Percentiles rank a stretch among this genome's conserved stretches.
These are phyloP conservation scores for Formica exsecta DNA, from an alignment of 1,140 invertebrate species.

Conservation along the genomic window DNA sequence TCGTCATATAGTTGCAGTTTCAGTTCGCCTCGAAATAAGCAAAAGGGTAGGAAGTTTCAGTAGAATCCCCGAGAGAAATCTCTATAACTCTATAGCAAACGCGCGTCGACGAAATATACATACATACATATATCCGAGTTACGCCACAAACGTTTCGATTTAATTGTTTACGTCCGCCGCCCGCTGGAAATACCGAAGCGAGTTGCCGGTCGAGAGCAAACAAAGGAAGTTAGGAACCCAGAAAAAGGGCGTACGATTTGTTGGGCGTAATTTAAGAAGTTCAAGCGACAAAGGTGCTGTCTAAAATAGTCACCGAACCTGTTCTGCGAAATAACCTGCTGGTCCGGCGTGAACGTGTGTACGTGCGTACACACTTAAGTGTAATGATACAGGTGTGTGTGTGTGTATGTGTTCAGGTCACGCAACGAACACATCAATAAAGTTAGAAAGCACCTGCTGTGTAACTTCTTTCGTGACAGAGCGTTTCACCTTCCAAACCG, in stretches of 20 bases:
- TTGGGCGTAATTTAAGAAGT: constrained; percentile 62
- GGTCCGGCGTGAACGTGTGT: constrained; percentile 42
- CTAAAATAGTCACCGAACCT: constrained; percentile 74
- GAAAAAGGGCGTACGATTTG: constrained; percentile 15
- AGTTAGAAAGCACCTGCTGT: constrained; percentile 76
- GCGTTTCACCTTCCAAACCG: constrained; percentile 72
- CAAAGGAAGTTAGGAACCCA: constrained; percentile 31
- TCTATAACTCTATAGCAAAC: no score
- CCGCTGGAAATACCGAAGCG: background rate
- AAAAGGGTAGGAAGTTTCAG: background rate
- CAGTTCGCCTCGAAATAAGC: constrained; percentile 14
- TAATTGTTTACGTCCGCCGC: constrained; percentile 13
- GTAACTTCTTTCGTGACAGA: constrained; percentile 76
- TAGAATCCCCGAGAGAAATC: background rate
- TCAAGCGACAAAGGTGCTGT: constrained; percentile 28
- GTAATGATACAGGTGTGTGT: background rate
- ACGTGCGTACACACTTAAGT: background rate
- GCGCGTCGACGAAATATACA: background rate
- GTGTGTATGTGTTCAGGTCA: background rate
- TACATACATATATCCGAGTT: background rate
- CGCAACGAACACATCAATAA: background rate
- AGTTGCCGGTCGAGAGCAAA: background rate
- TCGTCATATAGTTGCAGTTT: constrained; percentile 11
- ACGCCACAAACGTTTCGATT: constrained; percentile 28
- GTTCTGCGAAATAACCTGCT: constrained; percentile 71